Base-by-base conservation (phyloP, 2,113 vertebrate species). In the Cavia aperea region DNA sequence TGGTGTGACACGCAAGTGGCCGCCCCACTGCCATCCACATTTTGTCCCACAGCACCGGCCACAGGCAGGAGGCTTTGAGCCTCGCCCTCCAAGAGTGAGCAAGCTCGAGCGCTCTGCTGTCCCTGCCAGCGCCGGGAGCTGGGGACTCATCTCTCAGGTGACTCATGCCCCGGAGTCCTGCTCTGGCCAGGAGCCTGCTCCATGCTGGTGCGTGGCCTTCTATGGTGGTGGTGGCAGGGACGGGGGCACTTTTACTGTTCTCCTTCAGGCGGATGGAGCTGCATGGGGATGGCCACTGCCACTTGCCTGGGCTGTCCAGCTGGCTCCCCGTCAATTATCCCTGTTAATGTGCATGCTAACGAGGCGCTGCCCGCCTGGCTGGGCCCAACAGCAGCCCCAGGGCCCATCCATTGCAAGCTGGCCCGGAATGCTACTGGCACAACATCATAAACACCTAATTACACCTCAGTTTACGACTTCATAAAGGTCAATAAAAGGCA, bases 251-350 rank as follows among this genome's bases (percentile, higher is more conserved):
- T 90, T 88, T 49, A 94, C 72, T 95, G 89, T 84, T 95, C 94
- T 97, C 96, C 94, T 96, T 70, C 78, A 97, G 96, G 96, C 92
- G 60, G 88, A 83, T 79, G 92, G 70, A 63, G 91, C 72, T 36
- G 39, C 94, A 93, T 77, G 4, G 73, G 95, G 94, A 92, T 29
- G n/a, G 91, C 96, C 92, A 86, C 92, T 90, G 93, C 85, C 46
- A 92, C 95, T 85, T 73, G 90, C 94, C 96, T 92, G 81, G 93
- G 86, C 72, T 75, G 95, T 93, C 97, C 97, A 97, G 94, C 95
- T 97, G 97, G 96, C 95, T 92, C 84, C 94, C 66, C 68, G 93
- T 94, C 97, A 97, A 97, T 96, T 96, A 96, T 89, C 82, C 73
- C 96, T 62, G 23, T 60, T 95, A 97, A 97, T 90, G 92, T 95